Evolutionary conservation across 2,888 invertebrate genomes (phyloP), one percentile per base, ranked within the genome.

Genomic region (Dorcus hopei): DNA sequence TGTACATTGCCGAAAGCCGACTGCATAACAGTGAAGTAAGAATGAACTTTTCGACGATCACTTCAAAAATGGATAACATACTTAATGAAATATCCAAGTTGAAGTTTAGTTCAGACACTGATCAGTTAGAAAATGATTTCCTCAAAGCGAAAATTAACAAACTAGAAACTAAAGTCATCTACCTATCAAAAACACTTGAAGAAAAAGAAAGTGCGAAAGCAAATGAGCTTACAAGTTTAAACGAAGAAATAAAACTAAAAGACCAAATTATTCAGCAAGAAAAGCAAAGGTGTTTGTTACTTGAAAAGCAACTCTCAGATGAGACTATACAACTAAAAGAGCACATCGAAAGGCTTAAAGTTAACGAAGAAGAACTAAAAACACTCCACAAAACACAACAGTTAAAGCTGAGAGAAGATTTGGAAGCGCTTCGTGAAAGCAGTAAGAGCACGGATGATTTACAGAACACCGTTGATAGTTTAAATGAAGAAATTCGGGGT

Each of bases 21-120:
- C 84, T 84, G 14, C 85, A 87, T 59, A 87, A 86, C 69, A 80
- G 85, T 7, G 88, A 89, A 73, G 74, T 88, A n/a, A 80, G 87
- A 62, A 81, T 87, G 76, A 82, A 83, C 63, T 77, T 88, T 61
- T 77, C 82, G n/a, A 84, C 86, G 70, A 79, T 88, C 63, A 80
- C 83, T 19, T 83, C 83, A 57, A 88, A 87, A 77, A 77, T 89
- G 40, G 87, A 88, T 68, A 80, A 80, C 63, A 76, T 88, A 23
- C 68, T 85, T 40, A 81, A 82, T 64, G 85, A 84, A 78, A 79
- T 84, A 45, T 54, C 45, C 26, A 49, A 54, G 38, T 45, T 60
- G 53, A 43, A 61, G 45, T 43, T 65, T 53, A 49, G 55, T 16
- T 6, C 40, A 9, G 55, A 59, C 57, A 61, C 5, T n/a, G 57